Base-by-base conservation (phyloP, 2,797 vertebrate species). In the Arremon brunneinucha region DNA sequence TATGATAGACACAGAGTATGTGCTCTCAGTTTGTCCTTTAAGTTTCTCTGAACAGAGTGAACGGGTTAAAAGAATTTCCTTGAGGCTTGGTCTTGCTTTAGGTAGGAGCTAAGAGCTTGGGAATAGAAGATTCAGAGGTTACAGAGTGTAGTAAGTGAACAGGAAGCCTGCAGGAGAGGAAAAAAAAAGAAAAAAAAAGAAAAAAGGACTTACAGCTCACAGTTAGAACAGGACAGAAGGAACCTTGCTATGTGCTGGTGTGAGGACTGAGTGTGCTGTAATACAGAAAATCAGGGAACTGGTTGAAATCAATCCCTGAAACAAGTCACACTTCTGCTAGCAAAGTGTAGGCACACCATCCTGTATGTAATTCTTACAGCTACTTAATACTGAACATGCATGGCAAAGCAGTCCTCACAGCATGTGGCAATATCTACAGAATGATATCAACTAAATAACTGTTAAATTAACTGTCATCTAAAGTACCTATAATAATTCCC, bases 121-220 rank as follows among this genome's bases (percentile, higher is more conserved):
- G 17, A 12, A 41, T 18, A 39, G 49, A 62, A 71, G 47, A 47
- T 12, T 43, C 28, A 39, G 26, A 74, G 50, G 15, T 49, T 49
- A 44, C 22, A 59, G 9, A 59, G 9, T 30, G 13, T 11, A 35
- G n/a, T 18, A 64, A 50, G 9, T 19, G 23, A 75, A 34, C 5
- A 43, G 23, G 9, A 46, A 65, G 11, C 14, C 37, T 47, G 16
- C 7, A 19, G 24, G 6, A 2, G 2, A 46, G 7, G 0, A 12
- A 5, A 24, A 35, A 14, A 27, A 35, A 19, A 41, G 4, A 22
- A 5, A 30, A 47, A 17, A 5, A 37, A 60, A 15, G 10, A 14
- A n/a, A n/a, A 23, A 37, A 47, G 3, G 1, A 47, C 15, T 43
- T 35, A 27, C 2, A 78, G 9, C 4, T 9, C n/a, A 17, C 1